Percentiles rank a stretch among this genome's conserved stretches.
phyloP scores from a whole-genome alignment of 2,888 invertebrate species.

The Gastracanthus pulcherrimus region DNA sequence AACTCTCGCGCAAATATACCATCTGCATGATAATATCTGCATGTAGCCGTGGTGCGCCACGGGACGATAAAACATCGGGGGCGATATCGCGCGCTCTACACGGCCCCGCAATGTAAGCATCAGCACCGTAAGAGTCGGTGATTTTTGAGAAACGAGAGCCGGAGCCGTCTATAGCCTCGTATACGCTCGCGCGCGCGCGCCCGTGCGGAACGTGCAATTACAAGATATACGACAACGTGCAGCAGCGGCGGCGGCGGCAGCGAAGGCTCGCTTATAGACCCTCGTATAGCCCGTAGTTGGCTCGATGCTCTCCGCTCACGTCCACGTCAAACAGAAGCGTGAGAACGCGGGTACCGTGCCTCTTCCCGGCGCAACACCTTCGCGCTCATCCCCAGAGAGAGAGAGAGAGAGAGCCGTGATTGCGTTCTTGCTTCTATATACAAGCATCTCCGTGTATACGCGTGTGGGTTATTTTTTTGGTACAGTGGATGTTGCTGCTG shows the following conservation, averaged over 20 bases:
- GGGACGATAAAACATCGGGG: slow-evolving; percentile 25
- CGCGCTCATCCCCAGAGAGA: no score
- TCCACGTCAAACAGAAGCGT: slow-evolving; percentile 64
- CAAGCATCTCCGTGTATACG: no score
- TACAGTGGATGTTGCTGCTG: not conserved
- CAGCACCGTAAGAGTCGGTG: slow-evolving; percentile 6
- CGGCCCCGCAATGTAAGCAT: not conserved
- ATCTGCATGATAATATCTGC: no score
- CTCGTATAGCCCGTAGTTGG: no score
- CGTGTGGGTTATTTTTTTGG: not conserved
- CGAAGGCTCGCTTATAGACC: no score
- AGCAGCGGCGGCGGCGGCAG: slow-evolving; percentile 38
- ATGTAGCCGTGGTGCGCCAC: not conserved
- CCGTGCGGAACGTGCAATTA: slow-evolving; percentile 62
- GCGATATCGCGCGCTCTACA: not conserved
- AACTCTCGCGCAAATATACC: not conserved
- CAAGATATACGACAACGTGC: slow-evolving; percentile 63
- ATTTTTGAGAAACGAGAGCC: slow-evolving; percentile 17
- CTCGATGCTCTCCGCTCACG: slow-evolving; percentile 35
- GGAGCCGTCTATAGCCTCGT: not conserved
- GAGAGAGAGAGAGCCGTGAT: not conserved
- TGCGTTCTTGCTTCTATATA: not conserved
- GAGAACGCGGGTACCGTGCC: slow-evolving; percentile 60
- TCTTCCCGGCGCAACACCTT: not conserved
- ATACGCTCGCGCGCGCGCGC: no score